A percentile compares a stretch with the other conserved stretches of the same genome.
Evolutionary conservation across 2,113 vertebrate species (phyloP).

Genomic region (Apaloderma vittatum): DNA sequence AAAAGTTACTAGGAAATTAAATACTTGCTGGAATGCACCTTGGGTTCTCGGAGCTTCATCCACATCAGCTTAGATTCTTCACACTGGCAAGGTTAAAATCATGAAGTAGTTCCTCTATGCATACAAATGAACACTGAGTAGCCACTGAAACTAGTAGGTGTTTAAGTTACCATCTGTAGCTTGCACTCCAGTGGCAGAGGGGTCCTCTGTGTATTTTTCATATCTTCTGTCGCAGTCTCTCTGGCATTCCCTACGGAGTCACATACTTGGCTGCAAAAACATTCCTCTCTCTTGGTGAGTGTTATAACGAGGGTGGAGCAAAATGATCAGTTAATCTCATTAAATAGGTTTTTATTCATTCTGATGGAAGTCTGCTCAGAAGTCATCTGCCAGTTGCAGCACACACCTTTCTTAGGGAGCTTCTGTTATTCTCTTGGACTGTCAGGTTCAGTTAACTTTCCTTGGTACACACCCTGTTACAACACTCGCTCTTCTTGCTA

Average conservation of each 20-base stretch:
- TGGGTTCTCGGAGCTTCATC: neutral
- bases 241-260: conserved; percentile 27
- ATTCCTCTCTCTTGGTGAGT: conserved; percentile 50
- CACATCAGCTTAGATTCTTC: neutral
- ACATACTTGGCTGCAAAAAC: neutral
- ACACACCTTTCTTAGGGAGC: conserved; percentile 59
- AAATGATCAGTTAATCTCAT: conserved; percentile 68
- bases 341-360: conserved; percentile 59
- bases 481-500: conserved; percentile 13
- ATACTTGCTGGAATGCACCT: neutral
- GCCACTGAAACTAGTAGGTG: neutral
- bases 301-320: conserved; percentile 68
- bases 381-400: conserved; percentile 55
- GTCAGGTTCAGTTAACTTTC: conserved; percentile 73
- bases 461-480: conserved; percentile 68
- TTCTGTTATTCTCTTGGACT: conserved; percentile 63
- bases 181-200: neutral
- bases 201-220: neutral
- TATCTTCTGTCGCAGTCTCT: neutral
- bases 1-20: neutral
- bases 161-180: neutral
- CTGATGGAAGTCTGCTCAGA: conserved; percentile 53
- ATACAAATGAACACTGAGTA: rapidly evolving
- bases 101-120: neutral
- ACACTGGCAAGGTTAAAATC: neutral